phyloP scores from a whole-genome alignment of 2,113 vertebrate genomes.

The Motacilla alba region DNA sequence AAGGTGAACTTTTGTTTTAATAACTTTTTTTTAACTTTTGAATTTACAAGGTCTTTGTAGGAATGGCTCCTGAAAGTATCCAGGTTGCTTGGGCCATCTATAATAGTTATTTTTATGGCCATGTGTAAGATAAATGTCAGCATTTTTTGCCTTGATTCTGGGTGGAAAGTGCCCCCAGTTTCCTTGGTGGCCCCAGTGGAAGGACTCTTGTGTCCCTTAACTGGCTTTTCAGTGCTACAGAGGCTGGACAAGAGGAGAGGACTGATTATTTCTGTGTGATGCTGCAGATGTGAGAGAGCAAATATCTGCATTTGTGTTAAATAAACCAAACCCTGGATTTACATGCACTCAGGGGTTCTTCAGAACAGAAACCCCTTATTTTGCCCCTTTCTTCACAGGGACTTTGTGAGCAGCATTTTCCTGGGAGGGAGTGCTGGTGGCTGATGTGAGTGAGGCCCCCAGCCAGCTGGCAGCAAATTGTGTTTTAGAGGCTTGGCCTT shows the following conservation, averaged over 20 bases:
- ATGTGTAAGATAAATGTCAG: background rate
- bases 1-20: background rate
- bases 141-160: background rate
- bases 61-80: background rate
- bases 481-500: background rate
- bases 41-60: background rate
- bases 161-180: background rate
- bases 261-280: background rate
- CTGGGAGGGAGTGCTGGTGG: background rate
- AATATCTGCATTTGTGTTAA: background rate
- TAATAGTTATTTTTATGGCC: background rate
- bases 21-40: no score
- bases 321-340: background rate
- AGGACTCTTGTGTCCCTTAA: background rate
- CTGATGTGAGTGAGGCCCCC: constrained; percentile 2
- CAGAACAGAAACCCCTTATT: background rate
- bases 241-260: background rate
- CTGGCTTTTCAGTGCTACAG: background rate
- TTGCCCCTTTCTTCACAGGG: background rate
- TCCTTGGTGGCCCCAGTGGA: background rate
- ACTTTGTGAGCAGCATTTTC: background rate
- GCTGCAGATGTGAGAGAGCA: background rate
- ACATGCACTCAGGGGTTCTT: background rate
- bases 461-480: background rate
- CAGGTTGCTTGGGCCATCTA: background rate